Evolutionary conservation across 2,113 vertebrate genomes (phyloP).

Genomic region (Vimba vimba): DNA sequence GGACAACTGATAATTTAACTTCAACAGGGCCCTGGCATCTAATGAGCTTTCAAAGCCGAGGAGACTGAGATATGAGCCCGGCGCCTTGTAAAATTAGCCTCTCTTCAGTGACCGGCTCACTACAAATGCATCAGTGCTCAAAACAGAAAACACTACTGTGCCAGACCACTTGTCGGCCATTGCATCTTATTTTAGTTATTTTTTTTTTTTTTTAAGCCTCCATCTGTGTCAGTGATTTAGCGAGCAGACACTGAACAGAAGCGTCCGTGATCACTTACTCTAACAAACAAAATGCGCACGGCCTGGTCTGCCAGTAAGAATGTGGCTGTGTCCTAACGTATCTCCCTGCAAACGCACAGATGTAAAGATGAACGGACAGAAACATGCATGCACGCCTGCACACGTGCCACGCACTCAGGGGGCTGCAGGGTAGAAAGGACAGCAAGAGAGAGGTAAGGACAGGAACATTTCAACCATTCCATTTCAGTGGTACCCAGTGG

Average conservation of each 20-base stretch:
- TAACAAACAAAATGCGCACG: constrained; percentile 16
- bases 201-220: constrained; percentile 56
- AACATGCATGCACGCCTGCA: neutral
- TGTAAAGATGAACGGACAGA: constrained; percentile 1
- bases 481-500: constrained; percentile 58
- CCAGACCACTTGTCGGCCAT: constrained; percentile 72
- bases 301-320: constrained; percentile 19
- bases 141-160: constrained; percentile 4
- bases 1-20: neutral
- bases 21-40: constrained; percentile 9
- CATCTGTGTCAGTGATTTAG: constrained; percentile 68
- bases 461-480: constrained; percentile 58
- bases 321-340: neutral
- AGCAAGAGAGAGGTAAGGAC: constrained; percentile 51
- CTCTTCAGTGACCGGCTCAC: constrained; percentile 4
- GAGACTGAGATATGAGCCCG: neutral
- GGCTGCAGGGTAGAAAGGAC: neutral
- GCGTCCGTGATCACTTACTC: constrained; percentile 53
- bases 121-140: neutral
- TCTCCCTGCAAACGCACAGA: neutral
- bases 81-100: constrained; percentile 17
- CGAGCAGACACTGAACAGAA: constrained; percentile 62
- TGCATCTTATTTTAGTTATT: constrained; percentile 69
- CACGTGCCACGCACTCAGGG: neutral
- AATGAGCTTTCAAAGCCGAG: constrained; percentile 14